Base-by-base conservation (phyloP, 2,888 invertebrate genomes). In the Conus canariensis region DNA sequence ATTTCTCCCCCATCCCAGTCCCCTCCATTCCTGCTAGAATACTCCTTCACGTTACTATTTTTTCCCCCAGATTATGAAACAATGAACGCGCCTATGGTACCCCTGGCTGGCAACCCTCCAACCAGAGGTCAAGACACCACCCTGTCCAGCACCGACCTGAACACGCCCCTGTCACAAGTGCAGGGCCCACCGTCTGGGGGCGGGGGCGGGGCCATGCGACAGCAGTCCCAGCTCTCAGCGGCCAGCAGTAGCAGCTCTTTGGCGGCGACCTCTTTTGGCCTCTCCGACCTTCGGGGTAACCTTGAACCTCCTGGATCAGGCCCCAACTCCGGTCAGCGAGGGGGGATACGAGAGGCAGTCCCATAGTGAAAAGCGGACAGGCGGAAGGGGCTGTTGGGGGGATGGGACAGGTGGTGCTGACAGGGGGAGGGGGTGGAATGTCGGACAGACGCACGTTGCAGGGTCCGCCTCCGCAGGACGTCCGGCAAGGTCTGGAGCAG, bases 41-140 rank as follows among this genome's bases (percentile, higher is more conserved):
- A 4, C 45, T 45, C 45, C 45, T 45, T 45, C 45, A 45, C 45
- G 45, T 45, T 45, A 45, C 45, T 3, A 45, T 45, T 45, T 45
- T 64, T 64, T 64, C 45, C 67, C 82, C 10, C 67, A 89, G 89
- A 89, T 56, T 89, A 89, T 85, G 89, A 89, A 85, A 67, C 85
- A 22, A 64, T 89, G 83, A 64, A 85, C 30, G 7, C 64, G 16
- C 89, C 77, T 25, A n/a, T 16, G 10, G 8, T 59, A 14, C 89
- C 77, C 77, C 10, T 59, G 0, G n/a, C 10, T 30, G 22, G 8
- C 12, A 12, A 16, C 25, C 70, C 59, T 16, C 56, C 19, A 14
- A 56, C 56, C 0, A 19, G 58, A 19, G 64, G 8, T 45, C 45
- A 25, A n/a, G 64, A 16, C 22, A 3, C 80, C 9, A 60, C 60